phyloP scores from a whole-genome alignment of 2,113 vertebrate genomes.

The Oncorhynchus nerka region DNA sequence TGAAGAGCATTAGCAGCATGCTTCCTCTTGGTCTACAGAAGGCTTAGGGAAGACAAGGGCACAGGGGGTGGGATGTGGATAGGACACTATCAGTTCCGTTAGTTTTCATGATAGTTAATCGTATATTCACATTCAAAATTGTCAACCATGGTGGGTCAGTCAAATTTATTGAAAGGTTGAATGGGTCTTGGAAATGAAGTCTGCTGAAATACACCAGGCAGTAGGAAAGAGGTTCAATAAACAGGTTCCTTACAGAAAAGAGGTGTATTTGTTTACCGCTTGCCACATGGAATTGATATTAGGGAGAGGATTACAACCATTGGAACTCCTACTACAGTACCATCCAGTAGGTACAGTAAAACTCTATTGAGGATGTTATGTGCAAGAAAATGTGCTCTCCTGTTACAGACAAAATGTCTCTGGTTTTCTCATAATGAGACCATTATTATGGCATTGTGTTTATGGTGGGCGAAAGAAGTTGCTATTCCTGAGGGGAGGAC shows the following conservation, averaged over 20 bases:
- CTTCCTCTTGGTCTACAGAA: slow-evolving; percentile 48
- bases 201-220: no score
- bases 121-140: not conserved
- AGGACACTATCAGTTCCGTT: slow-evolving; percentile 44
- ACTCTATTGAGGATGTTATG: not conserved
- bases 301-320: slow-evolving; percentile 17
- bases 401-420: slow-evolving; percentile 56
- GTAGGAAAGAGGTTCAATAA: no score
- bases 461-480: slow-evolving; percentile 59
- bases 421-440: slow-evolving; percentile 59
- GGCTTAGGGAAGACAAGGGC: slow-evolving; percentile 57
- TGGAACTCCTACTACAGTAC: slow-evolving; percentile 10
- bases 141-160: no score
- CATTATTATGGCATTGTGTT: slow-evolving; percentile 61
- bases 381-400: slow-evolving; percentile 50
- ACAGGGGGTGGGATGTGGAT: slow-evolving; percentile 40
- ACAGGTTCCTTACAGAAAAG: no score
- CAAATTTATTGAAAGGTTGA: not conserved
- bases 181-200: not conserved
- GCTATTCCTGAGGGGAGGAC: slow-evolving; percentile 44
- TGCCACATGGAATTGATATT: slow-evolving; percentile 25
- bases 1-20: slow-evolving; percentile 65
- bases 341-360: not conserved
- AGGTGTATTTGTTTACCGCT: not conserved
- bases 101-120: slow-evolving; percentile 31